These are phyloP conservation scores for Phania funesta DNA, from an alignment of 2,888 invertebrate species.

Conservation along the genomic window DNA sequence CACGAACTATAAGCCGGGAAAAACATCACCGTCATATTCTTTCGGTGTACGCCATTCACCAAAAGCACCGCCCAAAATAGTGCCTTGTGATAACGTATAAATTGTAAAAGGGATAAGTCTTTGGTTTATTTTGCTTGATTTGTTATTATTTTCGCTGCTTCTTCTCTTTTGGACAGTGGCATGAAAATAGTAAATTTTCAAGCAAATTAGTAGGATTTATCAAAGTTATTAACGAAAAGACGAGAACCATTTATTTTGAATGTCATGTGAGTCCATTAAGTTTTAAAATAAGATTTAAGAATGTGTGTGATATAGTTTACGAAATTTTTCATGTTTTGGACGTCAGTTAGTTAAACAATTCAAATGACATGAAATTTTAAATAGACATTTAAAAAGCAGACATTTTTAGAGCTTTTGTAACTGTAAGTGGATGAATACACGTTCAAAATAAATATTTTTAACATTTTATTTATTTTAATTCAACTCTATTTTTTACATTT, in stretches of 20 bases:
- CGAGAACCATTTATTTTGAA: neutral
- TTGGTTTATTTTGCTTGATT: neutral
- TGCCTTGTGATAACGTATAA: conserved; percentile 77
- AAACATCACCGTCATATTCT: conserved; percentile 73
- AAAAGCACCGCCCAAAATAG: conserved; percentile 78
- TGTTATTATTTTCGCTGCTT: neutral
- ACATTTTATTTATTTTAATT: too few species aligned
- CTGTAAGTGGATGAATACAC: too few species aligned
- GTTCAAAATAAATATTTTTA: too few species aligned
- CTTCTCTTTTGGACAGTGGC: neutral
- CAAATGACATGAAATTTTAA: too few species aligned
- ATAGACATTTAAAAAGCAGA: too few species aligned
- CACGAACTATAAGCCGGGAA: conserved; percentile 76
- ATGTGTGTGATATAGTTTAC: too few species aligned
- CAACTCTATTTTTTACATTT: too few species aligned
- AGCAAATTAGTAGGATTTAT: neutral
- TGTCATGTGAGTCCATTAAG: neutral
- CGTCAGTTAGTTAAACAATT: too few species aligned
- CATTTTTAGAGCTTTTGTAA: too few species aligned
- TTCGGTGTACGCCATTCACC: conserved; percentile 76
- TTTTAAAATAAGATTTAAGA: neutral
- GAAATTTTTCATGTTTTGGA: too few species aligned
- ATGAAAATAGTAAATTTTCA: neutral
- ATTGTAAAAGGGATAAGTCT: neutral
- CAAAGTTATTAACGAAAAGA: neutral